A percentile compares a stretch with the other conserved stretches of the same genome.
Conservation (phyloP, 2,113 vertebrate species). For the Fregata magnificens region DNA sequence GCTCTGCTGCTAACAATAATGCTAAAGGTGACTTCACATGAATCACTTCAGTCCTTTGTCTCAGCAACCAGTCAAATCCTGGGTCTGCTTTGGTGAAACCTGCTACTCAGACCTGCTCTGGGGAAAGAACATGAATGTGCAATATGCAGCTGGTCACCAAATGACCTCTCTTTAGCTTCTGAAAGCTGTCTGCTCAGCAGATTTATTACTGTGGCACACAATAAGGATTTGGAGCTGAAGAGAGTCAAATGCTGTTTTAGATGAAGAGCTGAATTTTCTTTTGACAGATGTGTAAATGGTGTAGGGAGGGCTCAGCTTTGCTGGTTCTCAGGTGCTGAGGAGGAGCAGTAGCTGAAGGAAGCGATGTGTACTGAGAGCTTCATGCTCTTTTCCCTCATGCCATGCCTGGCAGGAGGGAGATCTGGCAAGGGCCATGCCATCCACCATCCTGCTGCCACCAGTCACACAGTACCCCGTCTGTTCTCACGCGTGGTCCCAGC, state of each 20-base stretch:
- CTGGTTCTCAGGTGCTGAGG: background rate
- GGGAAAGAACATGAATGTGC: background rate
- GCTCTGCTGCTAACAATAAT: background rate
- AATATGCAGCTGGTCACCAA: background rate
- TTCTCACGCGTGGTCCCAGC: background rate
- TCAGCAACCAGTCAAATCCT: background rate
- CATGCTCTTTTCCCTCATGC: background rate
- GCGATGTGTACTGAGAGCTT: accelerated
- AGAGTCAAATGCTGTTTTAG: background rate
- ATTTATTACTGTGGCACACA: background rate
- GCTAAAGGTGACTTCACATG: background rate
- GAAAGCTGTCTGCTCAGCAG: background rate
- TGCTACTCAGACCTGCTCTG: background rate
- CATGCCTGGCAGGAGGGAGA: background rate
- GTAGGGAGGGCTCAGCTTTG: background rate
- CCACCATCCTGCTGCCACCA: accelerated
- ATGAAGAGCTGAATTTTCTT: background rate
- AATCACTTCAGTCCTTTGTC: background rate
- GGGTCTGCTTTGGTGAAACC: background rate
- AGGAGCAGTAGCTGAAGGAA: background rate
- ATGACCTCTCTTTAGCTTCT: background rate
- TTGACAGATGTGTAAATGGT: background rate
- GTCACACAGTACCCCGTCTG: accelerated
- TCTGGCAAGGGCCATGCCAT: too few relatives aligned
- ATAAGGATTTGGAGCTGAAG: background rate